phyloP scores from a whole-genome alignment of 2,113 vertebrate species.

The Pteronura brasiliensis region DNA sequence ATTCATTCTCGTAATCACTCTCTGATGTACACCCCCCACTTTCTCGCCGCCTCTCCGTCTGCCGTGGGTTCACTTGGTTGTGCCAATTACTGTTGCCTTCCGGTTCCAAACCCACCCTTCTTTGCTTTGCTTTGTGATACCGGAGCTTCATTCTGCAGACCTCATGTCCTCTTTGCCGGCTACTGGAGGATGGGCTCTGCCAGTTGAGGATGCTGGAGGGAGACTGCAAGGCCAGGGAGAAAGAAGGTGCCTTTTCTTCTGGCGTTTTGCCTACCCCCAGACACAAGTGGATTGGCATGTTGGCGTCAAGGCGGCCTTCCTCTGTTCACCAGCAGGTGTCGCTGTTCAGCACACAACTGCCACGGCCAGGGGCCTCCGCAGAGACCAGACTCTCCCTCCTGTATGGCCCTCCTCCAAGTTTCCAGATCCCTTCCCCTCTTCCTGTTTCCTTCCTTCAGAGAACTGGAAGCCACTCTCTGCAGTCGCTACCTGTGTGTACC shows the following conservation, averaged over 20 bases:
- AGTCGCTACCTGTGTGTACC: neutral
- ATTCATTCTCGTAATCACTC: neutral
- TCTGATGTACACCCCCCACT: neutral
- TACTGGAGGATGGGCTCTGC: neutral
- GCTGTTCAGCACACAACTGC: neutral
- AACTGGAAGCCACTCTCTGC: neutral
- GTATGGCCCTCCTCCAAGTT: neutral
- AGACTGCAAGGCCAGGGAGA: neutral
- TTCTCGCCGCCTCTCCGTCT: neutral
- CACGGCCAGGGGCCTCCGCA: neutral
- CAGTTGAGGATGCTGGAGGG: neutral
- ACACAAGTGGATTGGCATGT: accelerated
- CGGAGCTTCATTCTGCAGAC: neutral
- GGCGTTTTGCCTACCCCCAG: neutral
- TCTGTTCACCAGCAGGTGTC: neutral
- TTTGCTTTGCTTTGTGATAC: neutral
- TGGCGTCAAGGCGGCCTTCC: too few species aligned
- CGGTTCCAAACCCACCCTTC: neutral
- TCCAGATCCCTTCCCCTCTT: neutral
- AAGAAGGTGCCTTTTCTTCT: neutral
- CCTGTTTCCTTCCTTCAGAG: neutral
- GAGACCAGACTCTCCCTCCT: neutral
- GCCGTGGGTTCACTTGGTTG: neutral
- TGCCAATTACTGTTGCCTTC: neutral
- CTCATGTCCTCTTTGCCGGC: neutral